phyloP scores from a whole-genome alignment of 1,140 invertebrate species.

The Drosophila jambulina region DNA sequence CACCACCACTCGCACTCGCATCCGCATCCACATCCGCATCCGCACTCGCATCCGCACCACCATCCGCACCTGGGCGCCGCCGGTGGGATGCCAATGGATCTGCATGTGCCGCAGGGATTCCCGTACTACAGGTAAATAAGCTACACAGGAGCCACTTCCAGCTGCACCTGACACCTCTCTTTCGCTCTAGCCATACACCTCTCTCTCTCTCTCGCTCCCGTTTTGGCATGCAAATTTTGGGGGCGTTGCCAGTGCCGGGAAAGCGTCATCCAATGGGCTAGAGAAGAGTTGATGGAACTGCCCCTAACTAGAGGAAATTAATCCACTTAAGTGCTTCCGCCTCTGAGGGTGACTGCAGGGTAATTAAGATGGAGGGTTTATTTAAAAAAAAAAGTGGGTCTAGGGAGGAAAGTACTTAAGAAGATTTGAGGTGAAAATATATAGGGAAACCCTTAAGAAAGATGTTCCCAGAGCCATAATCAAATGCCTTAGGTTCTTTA shows the following conservation, averaged over 20 bases:
- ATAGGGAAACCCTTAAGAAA: not conserved
- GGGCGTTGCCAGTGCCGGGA: constrained; percentile 62
- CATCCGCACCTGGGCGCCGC: constrained; percentile 61
- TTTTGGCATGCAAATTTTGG: constrained; percentile 53
- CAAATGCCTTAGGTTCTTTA: not conserved
- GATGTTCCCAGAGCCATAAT: not conserved
- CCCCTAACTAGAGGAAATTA: constrained; percentile 21
- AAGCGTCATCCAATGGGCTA: constrained; percentile 43
- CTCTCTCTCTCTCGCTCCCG: constrained; percentile 5
- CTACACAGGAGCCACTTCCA: constrained; percentile 5
- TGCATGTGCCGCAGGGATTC: constrained; percentile 94
- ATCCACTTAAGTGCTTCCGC: constrained; percentile 8
- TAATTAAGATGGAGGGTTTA: not conserved
- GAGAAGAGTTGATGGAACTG: constrained; percentile 3
- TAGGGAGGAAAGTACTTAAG: not conserved
- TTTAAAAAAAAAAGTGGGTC: not conserved
- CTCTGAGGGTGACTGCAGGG: not conserved
- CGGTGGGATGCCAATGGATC: constrained; percentile 91
- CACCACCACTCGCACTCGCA: constrained; percentile 71
- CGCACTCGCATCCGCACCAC: constrained; percentile 77
- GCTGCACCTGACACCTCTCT: constrained; percentile 25
- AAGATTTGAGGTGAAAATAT: not conserved
- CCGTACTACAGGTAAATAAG: constrained; percentile 92
- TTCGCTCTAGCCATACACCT: not conserved
- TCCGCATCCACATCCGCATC: constrained; percentile 85